Evolutionary conservation across 2,797 vertebrate genomes (phyloP).

Genomic region (Eulemur coronatus): DNA sequence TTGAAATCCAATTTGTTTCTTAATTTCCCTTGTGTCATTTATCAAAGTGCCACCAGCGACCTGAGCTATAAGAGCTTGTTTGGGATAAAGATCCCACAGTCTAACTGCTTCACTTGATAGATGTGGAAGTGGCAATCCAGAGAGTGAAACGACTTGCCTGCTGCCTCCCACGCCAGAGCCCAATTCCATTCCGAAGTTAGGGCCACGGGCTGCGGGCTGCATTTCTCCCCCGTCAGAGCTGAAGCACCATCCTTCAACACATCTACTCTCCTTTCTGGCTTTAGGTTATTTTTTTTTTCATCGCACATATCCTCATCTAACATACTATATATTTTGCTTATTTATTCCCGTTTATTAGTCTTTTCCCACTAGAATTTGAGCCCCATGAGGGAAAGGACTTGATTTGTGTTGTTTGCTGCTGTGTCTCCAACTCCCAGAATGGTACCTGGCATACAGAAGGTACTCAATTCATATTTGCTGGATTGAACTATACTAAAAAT

Average conservation of each 20-base stretch:
- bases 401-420: neutral
- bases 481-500: neutral
- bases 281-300: neutral
- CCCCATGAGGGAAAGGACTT: neutral
- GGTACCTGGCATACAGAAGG: neutral
- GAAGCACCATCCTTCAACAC: neutral
- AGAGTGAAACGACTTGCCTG: neutral
- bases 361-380: neutral
- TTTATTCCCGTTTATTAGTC: neutral
- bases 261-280: neutral
- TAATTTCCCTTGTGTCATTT: neutral
- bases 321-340: neutral
- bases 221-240: neutral
- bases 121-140: neutral
- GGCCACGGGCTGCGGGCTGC: neutral
- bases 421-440: neutral
- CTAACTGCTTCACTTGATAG: too few relatives aligned
- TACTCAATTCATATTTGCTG: neutral
- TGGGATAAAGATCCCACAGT: neutral
- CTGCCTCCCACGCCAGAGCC: neutral
- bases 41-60: neutral
- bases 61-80: neutral
- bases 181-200: neutral
- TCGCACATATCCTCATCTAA: neutral
- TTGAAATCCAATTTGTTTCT: conserved; percentile 39